Evolutionary conservation across 2,797 vertebrate species (phyloP), one percentile per base, ranked within the genome.

Genomic region (Platyrinchus mystaceus): DNA sequence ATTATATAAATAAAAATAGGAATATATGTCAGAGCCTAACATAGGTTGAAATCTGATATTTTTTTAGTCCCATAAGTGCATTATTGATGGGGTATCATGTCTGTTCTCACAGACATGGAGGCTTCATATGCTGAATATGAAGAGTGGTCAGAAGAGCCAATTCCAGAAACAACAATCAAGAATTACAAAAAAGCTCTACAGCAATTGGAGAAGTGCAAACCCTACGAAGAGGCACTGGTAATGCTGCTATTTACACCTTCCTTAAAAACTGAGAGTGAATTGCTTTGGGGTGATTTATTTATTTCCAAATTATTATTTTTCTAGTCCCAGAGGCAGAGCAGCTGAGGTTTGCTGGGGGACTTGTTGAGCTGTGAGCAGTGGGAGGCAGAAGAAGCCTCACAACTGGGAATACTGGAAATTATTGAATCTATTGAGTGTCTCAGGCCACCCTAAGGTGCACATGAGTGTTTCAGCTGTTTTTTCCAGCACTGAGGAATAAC

Each of bases 211-310:
- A 99, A 98, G 80, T 98, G 97, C 83, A 99, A 98, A 90, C 97
- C 98, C 4, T 98, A 98, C 1, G 99, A 99, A 89, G 99, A 99
- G 22, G 97, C 98, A 6, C 97, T 99, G 99, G 99, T 99, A 96
- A 97, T 91, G 93, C 46, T 81, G 21, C 34, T 62, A 34, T 87
- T 84, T 26, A 12, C 1, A 30, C 14, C 2, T 50, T 63, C 19
- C 39, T 85, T 56, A 37, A 32, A 82, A 74, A 52, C 30, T n/a
- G 28, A 50, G 24, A 58, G 13, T 41, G n/a, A 63, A 41, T 66
- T 87, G 27, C 28, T 73, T 50, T 52, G 62, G 37, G 27, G 18
- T 74, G 55, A 3, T 12, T 4, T 13, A 3, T 14, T 22, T 28
- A 6, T 8, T 6, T 6, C 14, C 9, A 14, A 3, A 27, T 27